These are phyloP conservation scores for Camelus dromedarius DNA, from an alignment of 2,113 vertebrate species.

Conservation along the genomic window DNA sequence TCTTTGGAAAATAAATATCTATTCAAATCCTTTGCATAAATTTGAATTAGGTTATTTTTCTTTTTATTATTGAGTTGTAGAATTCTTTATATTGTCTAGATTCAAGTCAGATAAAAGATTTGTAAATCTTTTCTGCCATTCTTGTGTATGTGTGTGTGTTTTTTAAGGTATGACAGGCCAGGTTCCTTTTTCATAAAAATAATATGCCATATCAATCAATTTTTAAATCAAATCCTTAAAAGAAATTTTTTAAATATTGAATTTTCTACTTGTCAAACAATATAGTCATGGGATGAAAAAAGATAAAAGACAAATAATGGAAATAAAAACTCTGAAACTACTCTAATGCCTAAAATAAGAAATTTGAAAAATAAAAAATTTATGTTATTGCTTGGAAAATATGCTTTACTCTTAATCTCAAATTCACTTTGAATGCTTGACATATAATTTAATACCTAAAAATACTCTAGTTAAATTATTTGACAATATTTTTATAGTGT, in stretches of 20 bases:
- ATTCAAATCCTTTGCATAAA: not conserved
- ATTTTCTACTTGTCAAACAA: not conserved
- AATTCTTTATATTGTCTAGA: not conserved
- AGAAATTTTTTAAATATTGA: not conserved
- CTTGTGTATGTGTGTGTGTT: not conserved
- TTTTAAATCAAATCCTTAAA: not conserved
- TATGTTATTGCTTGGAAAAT: not conserved
- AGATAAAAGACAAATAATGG: not conserved
- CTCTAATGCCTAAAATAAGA: not conserved
- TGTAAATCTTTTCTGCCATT: not conserved
- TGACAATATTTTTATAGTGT: not conserved
- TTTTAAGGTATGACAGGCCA: not conserved
- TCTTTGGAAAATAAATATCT: not conserved
- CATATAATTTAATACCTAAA: not conserved
- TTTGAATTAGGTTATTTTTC: not conserved
- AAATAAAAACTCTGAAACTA: not conserved
- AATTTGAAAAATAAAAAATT: not conserved
- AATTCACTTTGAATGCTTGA: slow-evolving; percentile 16
- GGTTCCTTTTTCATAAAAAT: not conserved
- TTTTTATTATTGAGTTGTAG: not conserved
- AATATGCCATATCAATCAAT: not conserved
- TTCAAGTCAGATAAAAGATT: not conserved
- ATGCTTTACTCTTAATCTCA: not conserved
- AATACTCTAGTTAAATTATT: slow-evolving; percentile 48
- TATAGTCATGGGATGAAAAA: not conserved